These are phyloP conservation scores for Sceliomorpha sp. DNA, from an alignment of 2,888 invertebrate species.

Conservation along the genomic window DNA sequence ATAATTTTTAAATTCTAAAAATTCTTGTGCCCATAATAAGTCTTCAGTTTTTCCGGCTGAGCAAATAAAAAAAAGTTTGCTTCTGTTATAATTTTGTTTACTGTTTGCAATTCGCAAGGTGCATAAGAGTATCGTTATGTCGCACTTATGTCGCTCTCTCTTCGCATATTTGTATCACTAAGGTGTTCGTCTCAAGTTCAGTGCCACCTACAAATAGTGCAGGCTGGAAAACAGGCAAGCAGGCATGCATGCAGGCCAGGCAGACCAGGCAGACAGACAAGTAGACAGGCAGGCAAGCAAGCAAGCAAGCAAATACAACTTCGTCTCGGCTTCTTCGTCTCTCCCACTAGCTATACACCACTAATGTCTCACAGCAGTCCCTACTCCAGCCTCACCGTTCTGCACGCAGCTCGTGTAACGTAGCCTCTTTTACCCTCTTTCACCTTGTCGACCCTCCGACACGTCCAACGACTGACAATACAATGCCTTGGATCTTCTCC, in stretches of 20 bases:
- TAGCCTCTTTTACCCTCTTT: slow-evolving; percentile 38
- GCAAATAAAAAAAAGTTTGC: too few species aligned
- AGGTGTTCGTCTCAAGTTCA: slow-evolving; percentile 63
- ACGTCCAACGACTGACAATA: slow-evolving; percentile 47
- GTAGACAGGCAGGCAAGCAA: too few species aligned
- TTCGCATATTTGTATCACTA: slow-evolving; percentile 35
- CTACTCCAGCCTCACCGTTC: slow-evolving; percentile 23
- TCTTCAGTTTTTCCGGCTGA: too few species aligned
- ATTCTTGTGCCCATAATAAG: too few species aligned
- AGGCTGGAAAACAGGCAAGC: too few species aligned
- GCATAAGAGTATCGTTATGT: slow-evolving; percentile 44
- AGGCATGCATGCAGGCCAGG: too few species aligned
- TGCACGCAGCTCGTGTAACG: slow-evolving; percentile 37
- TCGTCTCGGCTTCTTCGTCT: slow-evolving; percentile 38
- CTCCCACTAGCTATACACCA: slow-evolving; percentile 17
- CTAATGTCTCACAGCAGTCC: slow-evolving; percentile 28
- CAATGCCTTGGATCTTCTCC: slow-evolving; percentile 51
- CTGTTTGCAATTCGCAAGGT: slow-evolving; percentile 21
- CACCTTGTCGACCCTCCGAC: slow-evolving; percentile 45
- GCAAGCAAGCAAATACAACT: slow-evolving; percentile 58
- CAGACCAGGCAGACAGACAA: too few species aligned
- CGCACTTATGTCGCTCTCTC: slow-evolving; percentile 21
- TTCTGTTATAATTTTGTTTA: too few species aligned
- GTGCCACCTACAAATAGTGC: slow-evolving; percentile 66
- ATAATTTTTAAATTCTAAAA: too few species aligned